Conservation (phyloP, 2,888 invertebrate genomes). For the Drosophila mayaguana region DNA sequence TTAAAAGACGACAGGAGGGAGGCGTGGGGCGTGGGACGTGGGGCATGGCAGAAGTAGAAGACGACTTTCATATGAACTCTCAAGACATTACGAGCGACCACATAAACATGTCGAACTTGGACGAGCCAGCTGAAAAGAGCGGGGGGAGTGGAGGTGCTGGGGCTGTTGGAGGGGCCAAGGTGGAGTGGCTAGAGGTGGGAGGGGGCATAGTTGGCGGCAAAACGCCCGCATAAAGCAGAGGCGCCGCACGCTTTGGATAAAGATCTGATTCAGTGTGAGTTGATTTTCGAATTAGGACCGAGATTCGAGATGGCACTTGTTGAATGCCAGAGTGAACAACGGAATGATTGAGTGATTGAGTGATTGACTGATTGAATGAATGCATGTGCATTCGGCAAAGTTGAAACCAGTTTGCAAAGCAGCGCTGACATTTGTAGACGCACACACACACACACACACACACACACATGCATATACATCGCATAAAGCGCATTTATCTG, state of each 20-base stretch:
- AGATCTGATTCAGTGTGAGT: slow-evolving; percentile 39
- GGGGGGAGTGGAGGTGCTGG: not conserved
- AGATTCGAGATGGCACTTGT: slow-evolving; percentile 40
- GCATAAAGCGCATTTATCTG: slow-evolving; percentile 41
- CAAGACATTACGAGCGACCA: slow-evolving; percentile 29
- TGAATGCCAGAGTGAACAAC: slow-evolving; percentile 13
- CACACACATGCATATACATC: not conserved
- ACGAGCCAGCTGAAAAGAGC: not conserved
- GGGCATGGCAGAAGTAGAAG: not conserved
- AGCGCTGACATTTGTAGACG: slow-evolving; percentile 19
- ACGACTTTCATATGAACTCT: slow-evolving; percentile 18
- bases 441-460: not conserved
- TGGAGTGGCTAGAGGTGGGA: too few species aligned
- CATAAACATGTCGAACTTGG: slow-evolving; percentile 47
- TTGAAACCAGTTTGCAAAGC: slow-evolving; percentile 14
- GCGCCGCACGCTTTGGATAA: slow-evolving; percentile 34
- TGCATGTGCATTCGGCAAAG: slow-evolving; percentile 18
- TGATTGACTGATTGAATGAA: slow-evolving; percentile 14
- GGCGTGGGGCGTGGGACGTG: not conserved
- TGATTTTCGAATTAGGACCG: slow-evolving; percentile 53
- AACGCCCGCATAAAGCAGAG: slow-evolving; percentile 33
- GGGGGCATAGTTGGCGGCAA: not conserved
- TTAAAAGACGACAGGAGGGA: not conserved
- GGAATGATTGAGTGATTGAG: slow-evolving; percentile 5
- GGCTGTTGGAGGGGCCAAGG: not conserved